These are phyloP conservation scores for Ceratothoa steindachneri DNA, from an alignment of 2,888 invertebrate species.

Conservation along the genomic window DNA sequence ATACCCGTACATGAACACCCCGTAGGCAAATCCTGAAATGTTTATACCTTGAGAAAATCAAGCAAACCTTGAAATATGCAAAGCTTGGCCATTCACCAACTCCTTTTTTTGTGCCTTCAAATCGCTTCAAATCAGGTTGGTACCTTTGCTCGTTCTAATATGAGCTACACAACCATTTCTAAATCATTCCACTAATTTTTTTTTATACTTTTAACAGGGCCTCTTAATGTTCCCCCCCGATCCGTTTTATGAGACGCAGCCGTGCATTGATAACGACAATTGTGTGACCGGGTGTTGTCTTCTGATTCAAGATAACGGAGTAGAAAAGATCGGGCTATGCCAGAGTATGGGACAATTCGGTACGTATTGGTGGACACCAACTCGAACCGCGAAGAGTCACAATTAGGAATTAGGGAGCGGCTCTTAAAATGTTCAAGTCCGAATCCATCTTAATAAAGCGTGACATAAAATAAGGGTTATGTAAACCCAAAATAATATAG, in stretches of 20 bases:
- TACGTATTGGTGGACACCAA: too few relatives aligned
- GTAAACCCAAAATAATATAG: too few relatives aligned
- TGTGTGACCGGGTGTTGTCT: slow-evolving; percentile 46
- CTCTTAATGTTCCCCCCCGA: slow-evolving; percentile 43
- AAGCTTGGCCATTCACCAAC: background rate
- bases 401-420: too few relatives aligned
- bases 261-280: slow-evolving; percentile 43
- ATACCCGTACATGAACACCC: too few relatives aligned
- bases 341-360: slow-evolving; percentile 36
- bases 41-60: too few relatives aligned
- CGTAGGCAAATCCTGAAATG: too few relatives aligned
- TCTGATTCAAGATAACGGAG: slow-evolving; percentile 27
- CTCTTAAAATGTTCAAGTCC: too few relatives aligned
- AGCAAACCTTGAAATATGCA: background rate
- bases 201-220: slow-evolving; percentile 16
- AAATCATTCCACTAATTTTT: too few relatives aligned
- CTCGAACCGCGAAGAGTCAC: too few relatives aligned
- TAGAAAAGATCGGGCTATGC: slow-evolving; percentile 37
- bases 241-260: background rate
- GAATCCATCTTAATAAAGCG: too few relatives aligned
- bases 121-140: background rate
- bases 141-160: background rate
- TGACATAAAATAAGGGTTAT: too few relatives aligned
- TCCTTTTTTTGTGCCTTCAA: background rate
- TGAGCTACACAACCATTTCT: too few relatives aligned